Percentiles rank a stretch among this genome's conserved stretches.
Conservation (phyloP, 1,140 invertebrate genomes). For the Philaenus spumarius region DNA sequence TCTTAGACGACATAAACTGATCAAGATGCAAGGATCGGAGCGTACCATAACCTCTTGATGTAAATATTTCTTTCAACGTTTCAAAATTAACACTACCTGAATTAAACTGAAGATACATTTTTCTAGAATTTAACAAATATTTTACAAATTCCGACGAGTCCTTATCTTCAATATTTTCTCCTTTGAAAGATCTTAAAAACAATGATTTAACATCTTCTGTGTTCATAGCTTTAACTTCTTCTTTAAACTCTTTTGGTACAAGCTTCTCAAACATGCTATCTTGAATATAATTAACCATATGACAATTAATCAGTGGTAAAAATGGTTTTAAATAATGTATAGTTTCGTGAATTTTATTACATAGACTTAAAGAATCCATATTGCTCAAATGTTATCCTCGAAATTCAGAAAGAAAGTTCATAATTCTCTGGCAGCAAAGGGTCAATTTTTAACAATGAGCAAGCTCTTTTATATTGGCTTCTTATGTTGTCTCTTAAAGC, state of each 20-base stretch:
- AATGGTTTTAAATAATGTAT: conserved; percentile 50
- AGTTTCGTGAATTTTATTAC: conserved; percentile 45
- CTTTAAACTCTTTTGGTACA: conserved; percentile 47
- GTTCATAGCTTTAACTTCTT: conserved; percentile 44
- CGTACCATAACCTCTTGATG: conserved; percentile 37
- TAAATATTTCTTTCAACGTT: conserved; percentile 33
- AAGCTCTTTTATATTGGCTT: conserved; percentile 35
- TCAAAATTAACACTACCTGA: conserved; percentile 19
- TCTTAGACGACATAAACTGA: conserved; percentile 54
- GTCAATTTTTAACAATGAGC: conserved; percentile 34
- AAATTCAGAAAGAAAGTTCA: conserved; percentile 12
- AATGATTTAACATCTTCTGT: conserved; percentile 32
- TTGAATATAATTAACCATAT: conserved; percentile 75
- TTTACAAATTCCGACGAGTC: not conserved
- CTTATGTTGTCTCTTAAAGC: conserved; percentile 28
- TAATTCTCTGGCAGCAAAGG: conserved; percentile 16
- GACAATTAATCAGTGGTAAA: conserved; percentile 58
- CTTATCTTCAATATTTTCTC: not conserved
- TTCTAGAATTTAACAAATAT: conserved; percentile 33
- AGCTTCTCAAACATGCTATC: conserved; percentile 56
- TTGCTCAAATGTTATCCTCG: not conserved
- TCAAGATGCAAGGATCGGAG: conserved; percentile 39
- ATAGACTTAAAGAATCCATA: conserved; percentile 1
- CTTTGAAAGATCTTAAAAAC: not conserved
- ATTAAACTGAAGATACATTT: conserved; percentile 14